These are phyloP conservation scores for Phasia obesa DNA, from an alignment of 2,888 invertebrate genomes.

Conservation along the genomic window DNA sequence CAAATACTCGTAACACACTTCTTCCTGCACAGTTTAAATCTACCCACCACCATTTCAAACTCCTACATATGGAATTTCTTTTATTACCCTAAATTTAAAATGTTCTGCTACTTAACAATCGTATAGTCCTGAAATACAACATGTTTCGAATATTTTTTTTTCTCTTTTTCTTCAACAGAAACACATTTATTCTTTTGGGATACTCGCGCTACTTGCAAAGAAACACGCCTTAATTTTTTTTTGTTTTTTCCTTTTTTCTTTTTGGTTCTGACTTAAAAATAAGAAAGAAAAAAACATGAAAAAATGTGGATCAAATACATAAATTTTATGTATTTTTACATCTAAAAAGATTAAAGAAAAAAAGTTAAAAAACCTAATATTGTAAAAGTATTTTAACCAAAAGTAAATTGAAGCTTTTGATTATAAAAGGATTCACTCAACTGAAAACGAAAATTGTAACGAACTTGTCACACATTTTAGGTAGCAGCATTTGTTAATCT, in stretches of 20 bases:
- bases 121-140: slow-evolving; percentile 18
- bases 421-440: background rate
- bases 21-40: background rate
- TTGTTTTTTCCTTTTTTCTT: background rate
- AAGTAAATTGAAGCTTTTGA: background rate
- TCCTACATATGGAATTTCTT: slow-evolving; percentile 3
- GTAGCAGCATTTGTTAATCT: background rate
- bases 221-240: slow-evolving; percentile 39
- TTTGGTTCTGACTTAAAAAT: background rate
- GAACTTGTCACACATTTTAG: background rate
- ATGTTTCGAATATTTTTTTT: slow-evolving; percentile 21
- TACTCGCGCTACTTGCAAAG: background rate
- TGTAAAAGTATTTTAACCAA: background rate
- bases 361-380: background rate
- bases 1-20: background rate
- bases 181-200: background rate
- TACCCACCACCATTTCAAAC: too few relatives aligned
- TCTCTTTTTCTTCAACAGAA: background rate
- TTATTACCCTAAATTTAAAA: slow-evolving; percentile 12
- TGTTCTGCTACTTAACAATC: slow-evolving; percentile 16
- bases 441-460: background rate
- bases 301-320: too few relatives aligned
- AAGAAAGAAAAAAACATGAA: too few relatives aligned
- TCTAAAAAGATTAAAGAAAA: background rate
- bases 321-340: too few relatives aligned